Evolutionary conservation across 2,888 invertebrate genomes (phyloP).

Genomic region (Stomorhina lunata): DNA sequence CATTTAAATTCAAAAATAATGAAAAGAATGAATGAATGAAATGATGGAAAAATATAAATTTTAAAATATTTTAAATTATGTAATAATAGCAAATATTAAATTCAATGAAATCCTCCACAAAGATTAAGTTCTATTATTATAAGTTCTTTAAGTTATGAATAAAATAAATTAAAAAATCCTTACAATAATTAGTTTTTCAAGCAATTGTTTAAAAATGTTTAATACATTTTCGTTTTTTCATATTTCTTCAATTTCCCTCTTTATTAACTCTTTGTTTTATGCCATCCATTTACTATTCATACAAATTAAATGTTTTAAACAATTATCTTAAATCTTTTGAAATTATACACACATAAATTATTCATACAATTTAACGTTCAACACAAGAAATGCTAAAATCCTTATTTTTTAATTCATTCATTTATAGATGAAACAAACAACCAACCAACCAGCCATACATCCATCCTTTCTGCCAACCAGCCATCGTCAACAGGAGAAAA

Average conservation of each 20-base stretch:
- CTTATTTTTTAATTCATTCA: slow-evolving; percentile 29
- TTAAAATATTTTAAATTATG: too few relatives aligned
- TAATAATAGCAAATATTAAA: too few relatives aligned
- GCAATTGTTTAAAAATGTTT: too few relatives aligned
- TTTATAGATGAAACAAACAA: slow-evolving; percentile 14
- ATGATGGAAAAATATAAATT: too few relatives aligned
- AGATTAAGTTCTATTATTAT: too few relatives aligned
- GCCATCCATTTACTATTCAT: slow-evolving; percentile 6
- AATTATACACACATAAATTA: slow-evolving; percentile 42
- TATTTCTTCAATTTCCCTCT: neutral
- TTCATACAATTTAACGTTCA: slow-evolving; percentile 44
- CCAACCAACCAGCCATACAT: neutral
- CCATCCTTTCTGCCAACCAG: neutral
- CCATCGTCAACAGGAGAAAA: slow-evolving; percentile 32
- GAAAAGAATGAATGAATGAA: neutral
- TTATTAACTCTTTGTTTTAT: slow-evolving; percentile 18
- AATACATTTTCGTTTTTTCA: neutral
- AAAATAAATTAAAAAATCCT: too few relatives aligned
- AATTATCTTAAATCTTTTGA: slow-evolving; percentile 55
- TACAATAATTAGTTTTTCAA: neutral
- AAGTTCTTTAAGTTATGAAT: too few relatives aligned
- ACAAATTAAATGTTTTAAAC: slow-evolving; percentile 46
- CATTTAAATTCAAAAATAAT: slow-evolving; percentile 3
- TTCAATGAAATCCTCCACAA: too few relatives aligned
- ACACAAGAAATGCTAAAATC: neutral